Evolutionary conservation across 2,113 vertebrate genomes (phyloP), one percentile per base, ranked within the genome.

Genomic region (Pygoscelis adeliae): DNA sequence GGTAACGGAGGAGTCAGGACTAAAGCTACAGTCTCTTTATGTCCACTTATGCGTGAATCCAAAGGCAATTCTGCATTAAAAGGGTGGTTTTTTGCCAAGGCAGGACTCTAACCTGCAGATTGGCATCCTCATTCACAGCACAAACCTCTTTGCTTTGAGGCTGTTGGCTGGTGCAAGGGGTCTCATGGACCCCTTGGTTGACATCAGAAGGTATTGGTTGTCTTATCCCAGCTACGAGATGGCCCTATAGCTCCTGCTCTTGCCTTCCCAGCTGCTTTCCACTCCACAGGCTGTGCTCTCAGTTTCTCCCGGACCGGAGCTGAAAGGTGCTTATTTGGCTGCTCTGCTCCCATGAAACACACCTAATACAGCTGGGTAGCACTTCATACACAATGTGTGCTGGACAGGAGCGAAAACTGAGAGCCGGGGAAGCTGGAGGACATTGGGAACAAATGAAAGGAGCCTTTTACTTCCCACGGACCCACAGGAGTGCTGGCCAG

Each of bases 281-380:
- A 3, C 15, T 26, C n/a, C 2, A 0, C 0, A 0, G 38, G 4
- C 14, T 22, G 10, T 38, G 42, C 50, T 76, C n/a, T 40, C 42
- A 29, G 9, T 34, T 22, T 32, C 30, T 55, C 26, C 47, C 2
- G 1, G 47, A 55, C 7, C 2, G 0, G 63, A 63, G 30, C 13
- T 27, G 27, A 38, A 71, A 65, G 49, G 16, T 30, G 14, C 6
- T 71, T 26, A 13, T 52, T 65, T 40, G 58, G 34, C 34, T 47
- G 44, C 71, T 71, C 52, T 18, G 10, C 66, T 84, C n/a, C 26
- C 26, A 21, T 13, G 23, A 77, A 65, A 19, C 13, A 20, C 10
- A 30, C 10, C 49, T 21, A 3, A 26, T 42, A 23, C 16, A 22
- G 4, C 50, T 38, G 44, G 29, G 58, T n/a, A 59, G 21, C 20